Base-by-base conservation (phyloP, 2,888 invertebrate genomes). In the Campoplex nolae region DNA sequence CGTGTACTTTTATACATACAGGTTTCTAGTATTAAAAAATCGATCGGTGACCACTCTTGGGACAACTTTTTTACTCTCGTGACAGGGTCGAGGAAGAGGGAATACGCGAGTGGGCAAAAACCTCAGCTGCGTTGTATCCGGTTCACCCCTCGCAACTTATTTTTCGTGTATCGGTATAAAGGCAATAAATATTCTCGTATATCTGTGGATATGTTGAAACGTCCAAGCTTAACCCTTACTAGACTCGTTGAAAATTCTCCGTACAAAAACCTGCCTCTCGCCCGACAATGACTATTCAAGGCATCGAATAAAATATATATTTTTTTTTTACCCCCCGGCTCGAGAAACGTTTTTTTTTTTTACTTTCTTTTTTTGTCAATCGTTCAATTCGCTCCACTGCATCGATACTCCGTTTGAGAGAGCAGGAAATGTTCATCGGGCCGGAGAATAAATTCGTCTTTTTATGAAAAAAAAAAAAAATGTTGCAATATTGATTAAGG, bases 81-180 rank as follows among this genome's bases (percentile, higher is more conserved):
- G 67, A 70, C 58, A 48, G 74, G 3, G 35, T 28, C 23, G 13
- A 68, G n/a, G 8, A 62, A 62, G 58, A 6, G 28, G 45, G 62
- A 13, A 7, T 45, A 45, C 51, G 77, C 51, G 77, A 77, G 68
- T 54, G 62, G 54, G 45, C 51, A 84, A 87, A 86, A 85, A 83
- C 83, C 80, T 74, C 76, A 85, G 86, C 83, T 84, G 85, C 79
- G 76, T 85, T 58, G 85, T 75, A 67, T 80, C 80, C 75, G 56
- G 56, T 48, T 71, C 58, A 54, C 75, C 23, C 71, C 54, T 71
- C 48, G 83, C 76, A 86, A 83, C 79, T 83, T 76, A 71, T 76
- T 86, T 79, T 80, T 56, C 56, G 54, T 38, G 54, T 67, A 83
- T 74, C 45, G 58, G 45, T 56, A 70, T 13, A 70, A n/a, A n/a